Conservation (phyloP, 2,888 invertebrate genomes). For the Eupithecia abbreviata region DNA sequence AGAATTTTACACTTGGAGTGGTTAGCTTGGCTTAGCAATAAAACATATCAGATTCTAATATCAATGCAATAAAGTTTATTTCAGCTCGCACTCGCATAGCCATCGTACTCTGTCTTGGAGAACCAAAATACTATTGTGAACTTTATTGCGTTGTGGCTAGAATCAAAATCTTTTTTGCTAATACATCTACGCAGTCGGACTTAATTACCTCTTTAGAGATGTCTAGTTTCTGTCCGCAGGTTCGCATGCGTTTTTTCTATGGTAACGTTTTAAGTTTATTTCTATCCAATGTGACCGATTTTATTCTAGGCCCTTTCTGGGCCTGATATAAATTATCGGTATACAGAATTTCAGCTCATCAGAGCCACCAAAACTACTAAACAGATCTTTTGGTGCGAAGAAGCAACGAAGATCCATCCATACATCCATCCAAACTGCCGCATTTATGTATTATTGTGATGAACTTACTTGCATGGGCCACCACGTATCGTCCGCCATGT, state of each 20-base stretch:
- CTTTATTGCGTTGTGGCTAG: background rate
- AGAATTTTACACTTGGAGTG: background rate
- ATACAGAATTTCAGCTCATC: too few species aligned
- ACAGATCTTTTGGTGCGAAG: too few species aligned
- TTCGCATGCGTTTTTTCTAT: too few species aligned
- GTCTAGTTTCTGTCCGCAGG: too few species aligned
- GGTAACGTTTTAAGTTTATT: too few species aligned
- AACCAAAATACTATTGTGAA: background rate
- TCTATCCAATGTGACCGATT: too few species aligned
- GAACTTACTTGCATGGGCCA: slow-evolving; percentile 94
- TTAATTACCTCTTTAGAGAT: background rate
- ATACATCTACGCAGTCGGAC: background rate
- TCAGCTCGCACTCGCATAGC: background rate
- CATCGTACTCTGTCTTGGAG: background rate
- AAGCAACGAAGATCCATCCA: too few species aligned
- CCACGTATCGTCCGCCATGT: slow-evolving; percentile 97
- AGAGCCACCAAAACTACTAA: too few species aligned
- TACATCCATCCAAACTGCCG: too few species aligned
- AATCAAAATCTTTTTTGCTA: background rate
- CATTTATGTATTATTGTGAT: too few species aligned
- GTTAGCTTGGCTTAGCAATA: background rate
- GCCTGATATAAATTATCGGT: too few species aligned
- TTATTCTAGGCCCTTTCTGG: too few species aligned
- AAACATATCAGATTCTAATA: background rate
- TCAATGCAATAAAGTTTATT: background rate